phyloP scores from a whole-genome alignment of 2,888 invertebrate species.

The Theodoxus fluviatilis region DNA sequence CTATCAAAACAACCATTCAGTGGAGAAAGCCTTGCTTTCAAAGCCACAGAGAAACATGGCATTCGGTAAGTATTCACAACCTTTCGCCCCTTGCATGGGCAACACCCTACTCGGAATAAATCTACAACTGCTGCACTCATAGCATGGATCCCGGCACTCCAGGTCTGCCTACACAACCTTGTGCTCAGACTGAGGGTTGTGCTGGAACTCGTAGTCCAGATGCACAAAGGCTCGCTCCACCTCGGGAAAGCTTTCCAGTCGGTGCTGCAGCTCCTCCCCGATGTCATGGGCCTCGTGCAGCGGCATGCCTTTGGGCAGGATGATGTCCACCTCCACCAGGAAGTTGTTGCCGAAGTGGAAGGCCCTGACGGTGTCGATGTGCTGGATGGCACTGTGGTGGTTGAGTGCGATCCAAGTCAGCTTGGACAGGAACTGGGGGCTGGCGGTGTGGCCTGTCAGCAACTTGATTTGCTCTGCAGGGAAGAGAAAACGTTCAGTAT shows the following conservation, averaged over 20 bases:
- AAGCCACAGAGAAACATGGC: too few relatives aligned
- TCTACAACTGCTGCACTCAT: too few relatives aligned
- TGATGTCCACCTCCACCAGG: slow-evolving; percentile 65
- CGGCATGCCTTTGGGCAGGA: slow-evolving; percentile 65
- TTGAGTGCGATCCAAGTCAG: slow-evolving; percentile 61
- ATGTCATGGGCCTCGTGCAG: slow-evolving; percentile 67
- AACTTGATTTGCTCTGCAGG: slow-evolving; percentile 60
- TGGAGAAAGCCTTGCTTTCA: too few relatives aligned
- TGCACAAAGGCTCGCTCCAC: slow-evolving; percentile 69
- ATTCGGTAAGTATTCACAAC: too few relatives aligned
- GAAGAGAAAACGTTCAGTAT: too few relatives aligned
- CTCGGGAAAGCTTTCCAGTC: slow-evolving; percentile 66
- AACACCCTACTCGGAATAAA: too few relatives aligned
- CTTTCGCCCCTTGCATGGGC: too few relatives aligned
- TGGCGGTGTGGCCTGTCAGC: slow-evolving; percentile 61
- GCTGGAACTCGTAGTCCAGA: slow-evolving; percentile 67
- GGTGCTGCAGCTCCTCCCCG: slow-evolving; percentile 66
- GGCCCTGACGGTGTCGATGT: slow-evolving; percentile 68
- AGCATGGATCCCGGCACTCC: too few relatives aligned
- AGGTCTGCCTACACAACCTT: slow-evolving; percentile 62
- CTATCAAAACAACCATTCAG: too few relatives aligned
- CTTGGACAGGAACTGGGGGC: slow-evolving; percentile 61
- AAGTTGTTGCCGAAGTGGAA: slow-evolving; percentile 68
- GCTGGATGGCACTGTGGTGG: slow-evolving; percentile 53
- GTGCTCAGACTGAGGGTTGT: slow-evolving; percentile 66